Evolutionary conservation across 2,113 vertebrate genomes (phyloP).

Genomic region (Prinia subflava): DNA sequence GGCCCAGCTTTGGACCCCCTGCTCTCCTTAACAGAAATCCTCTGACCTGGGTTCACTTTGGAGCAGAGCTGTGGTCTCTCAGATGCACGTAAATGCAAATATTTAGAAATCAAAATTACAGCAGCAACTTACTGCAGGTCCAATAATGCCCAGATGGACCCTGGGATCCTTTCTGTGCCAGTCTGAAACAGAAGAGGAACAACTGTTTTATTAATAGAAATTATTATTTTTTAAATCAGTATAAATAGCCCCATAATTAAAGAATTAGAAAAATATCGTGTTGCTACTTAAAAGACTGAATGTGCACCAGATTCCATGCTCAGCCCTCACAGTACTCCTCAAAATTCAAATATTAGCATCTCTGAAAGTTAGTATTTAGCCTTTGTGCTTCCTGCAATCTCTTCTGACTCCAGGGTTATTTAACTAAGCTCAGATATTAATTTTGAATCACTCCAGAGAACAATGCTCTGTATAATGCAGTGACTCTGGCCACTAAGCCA

Average conservation of each 20-base stretch:
- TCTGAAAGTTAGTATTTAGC: not conserved
- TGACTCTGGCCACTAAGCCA: not conserved
- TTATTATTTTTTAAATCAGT: not conserved
- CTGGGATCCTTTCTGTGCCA: constrained; percentile 81
- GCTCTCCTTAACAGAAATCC: not conserved
- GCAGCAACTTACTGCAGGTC: constrained; percentile 78
- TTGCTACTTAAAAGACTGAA: not conserved
- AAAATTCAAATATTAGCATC: constrained; percentile 1
- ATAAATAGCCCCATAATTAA: not conserved
- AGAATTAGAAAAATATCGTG: not conserved
- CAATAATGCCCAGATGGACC: constrained; percentile 84
- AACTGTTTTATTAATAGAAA: not conserved
- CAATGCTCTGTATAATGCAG: not conserved
- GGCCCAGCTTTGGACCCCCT: not conserved
- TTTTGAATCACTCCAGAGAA: constrained; percentile 7
- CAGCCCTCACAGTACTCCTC: not conserved
- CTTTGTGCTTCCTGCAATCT: not conserved
- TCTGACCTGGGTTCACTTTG: not conserved
- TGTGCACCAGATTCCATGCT: not conserved
- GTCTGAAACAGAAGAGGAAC: constrained; percentile 68
- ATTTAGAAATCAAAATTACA: not conserved
- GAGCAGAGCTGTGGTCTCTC: not conserved
- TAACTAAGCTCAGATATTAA: constrained; percentile 1
- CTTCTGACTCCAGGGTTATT: not conserved
- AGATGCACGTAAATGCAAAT: not conserved